Evolutionary conservation across 1,140 invertebrate species (phyloP).

Genomic region (Drosophila navojoa): DNA sequence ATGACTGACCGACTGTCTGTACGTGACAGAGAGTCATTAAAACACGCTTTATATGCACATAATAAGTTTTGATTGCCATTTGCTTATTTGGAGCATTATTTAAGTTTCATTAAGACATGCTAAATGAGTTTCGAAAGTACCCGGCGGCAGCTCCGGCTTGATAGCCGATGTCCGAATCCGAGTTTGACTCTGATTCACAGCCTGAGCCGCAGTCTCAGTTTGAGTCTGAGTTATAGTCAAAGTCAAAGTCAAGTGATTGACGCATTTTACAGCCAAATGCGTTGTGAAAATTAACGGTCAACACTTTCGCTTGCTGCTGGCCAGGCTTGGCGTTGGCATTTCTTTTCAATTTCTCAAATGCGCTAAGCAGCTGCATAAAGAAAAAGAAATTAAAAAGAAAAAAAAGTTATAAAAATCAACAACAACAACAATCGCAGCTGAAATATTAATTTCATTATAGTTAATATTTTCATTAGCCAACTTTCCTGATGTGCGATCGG

Average conservation of each 20-base stretch:
- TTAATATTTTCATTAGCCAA: constrained; percentile 80
- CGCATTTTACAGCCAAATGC: constrained; percentile 66
- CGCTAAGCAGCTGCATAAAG: constrained; percentile 24
- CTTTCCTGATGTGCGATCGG: constrained; percentile 58
- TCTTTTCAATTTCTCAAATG: constrained; percentile 47
- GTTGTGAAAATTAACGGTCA: constrained; percentile 69
- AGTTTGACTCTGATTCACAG: constrained; percentile 8
- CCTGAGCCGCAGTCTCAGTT: not conserved
- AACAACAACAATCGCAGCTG: constrained; percentile 11
- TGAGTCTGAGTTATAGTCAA: constrained; percentile 16
- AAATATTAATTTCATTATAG: constrained; percentile 79
- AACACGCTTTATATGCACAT: constrained; percentile 66
- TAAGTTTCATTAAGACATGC: constrained; percentile 79
- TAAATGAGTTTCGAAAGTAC: constrained; percentile 78
- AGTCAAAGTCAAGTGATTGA: constrained; percentile 61
- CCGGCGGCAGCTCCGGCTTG: not conserved
- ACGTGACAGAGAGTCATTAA: constrained; percentile 57
- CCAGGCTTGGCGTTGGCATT: constrained; percentile 46
- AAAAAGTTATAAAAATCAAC: constrained; percentile 14
- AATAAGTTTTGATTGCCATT: constrained; percentile 74
- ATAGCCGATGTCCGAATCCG: not conserved
- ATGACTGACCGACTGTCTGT: not conserved
- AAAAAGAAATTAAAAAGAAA: constrained; percentile 18
- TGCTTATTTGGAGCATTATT: constrained; percentile 78
- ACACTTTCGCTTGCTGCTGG: constrained; percentile 64